Evolutionary conservation across 1,140 invertebrate species (phyloP).

Genomic region (Drosophila pruinosa): DNA sequence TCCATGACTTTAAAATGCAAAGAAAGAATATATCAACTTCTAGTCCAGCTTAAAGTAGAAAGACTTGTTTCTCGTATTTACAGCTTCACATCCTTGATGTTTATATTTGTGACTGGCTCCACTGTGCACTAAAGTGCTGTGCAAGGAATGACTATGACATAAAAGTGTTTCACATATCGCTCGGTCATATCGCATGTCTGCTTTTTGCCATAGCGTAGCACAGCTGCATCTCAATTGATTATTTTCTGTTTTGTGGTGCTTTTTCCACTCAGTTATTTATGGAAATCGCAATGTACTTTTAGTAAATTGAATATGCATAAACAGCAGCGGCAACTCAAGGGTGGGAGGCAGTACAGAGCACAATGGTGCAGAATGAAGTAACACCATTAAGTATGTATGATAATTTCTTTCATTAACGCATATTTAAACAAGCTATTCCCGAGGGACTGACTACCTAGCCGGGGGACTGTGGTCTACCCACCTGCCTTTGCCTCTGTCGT

Average conservation of each 20-base stretch:
- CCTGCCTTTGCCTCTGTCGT: background rate
- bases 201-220: constrained; percentile 6
- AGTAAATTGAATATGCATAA: constrained; percentile 71
- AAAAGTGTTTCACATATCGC: background rate
- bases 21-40: no score
- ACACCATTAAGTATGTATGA: constrained; percentile 70
- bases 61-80: no score
- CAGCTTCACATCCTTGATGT: no score
- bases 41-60: no score
- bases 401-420: constrained; percentile 78
- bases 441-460: background rate
- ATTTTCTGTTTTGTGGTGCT: background rate
- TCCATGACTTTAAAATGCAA: no score
- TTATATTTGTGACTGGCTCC: background rate
- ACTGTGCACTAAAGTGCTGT: constrained; percentile 1
- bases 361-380: constrained; percentile 1
- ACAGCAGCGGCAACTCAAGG: constrained; percentile 2
- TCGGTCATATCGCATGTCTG: background rate
- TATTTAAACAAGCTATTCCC: constrained; percentile 58
- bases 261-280: constrained; percentile 63
- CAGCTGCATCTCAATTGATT: constrained; percentile 9
- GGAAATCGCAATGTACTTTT: constrained; percentile 55
- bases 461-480: background rate
- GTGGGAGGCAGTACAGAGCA: background rate
- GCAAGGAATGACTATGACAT: background rate